A percentile compares a stretch with the other conserved stretches of the same genome.
phyloP scores from a whole-genome alignment of 2,888 invertebrate species.

The Drosophila leonis region DNA sequence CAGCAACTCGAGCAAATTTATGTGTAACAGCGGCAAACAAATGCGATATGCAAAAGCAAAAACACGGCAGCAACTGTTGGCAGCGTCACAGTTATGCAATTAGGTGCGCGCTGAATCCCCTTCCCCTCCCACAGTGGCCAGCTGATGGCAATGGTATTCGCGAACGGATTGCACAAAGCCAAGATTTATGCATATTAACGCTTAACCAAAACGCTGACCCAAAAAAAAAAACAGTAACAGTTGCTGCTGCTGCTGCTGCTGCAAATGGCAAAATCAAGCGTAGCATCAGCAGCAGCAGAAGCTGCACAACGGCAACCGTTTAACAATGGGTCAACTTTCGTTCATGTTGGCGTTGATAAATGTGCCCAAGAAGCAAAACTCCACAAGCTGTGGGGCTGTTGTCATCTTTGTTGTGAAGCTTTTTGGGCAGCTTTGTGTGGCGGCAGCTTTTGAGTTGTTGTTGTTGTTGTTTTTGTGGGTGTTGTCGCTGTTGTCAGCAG shows the following conservation, averaged over 20 bases:
- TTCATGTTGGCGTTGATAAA: constrained; percentile 72
- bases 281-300: constrained; percentile 23
- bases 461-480: constrained; percentile 49
- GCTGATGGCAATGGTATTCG: constrained; percentile 63
- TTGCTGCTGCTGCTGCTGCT: constrained; percentile 25
- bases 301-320: constrained; percentile 37
- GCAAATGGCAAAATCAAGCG: constrained; percentile 66
- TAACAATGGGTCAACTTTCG: constrained; percentile 78
- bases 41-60: constrained; percentile 44
- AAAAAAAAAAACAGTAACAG: constrained; percentile 52
- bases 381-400: constrained; percentile 30
- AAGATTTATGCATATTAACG: constrained; percentile 81
- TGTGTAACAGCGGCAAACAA: constrained; percentile 66
- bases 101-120: constrained; percentile 27
- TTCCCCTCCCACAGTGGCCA: constrained; percentile 5
- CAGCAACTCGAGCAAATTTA: constrained; percentile 57
- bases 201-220: constrained; percentile 77
- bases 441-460: constrained; percentile 11
- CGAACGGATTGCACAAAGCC: constrained; percentile 68
- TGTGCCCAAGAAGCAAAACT: constrained; percentile 42
- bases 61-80: constrained; percentile 56
- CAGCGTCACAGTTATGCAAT: constrained; percentile 68
- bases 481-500: constrained; percentile 54
- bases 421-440: constrained; percentile 13
- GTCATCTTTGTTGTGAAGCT: constrained; percentile 50